These are phyloP conservation scores for Embidobia sp. DNA, from an alignment of 2,888 invertebrate species.

Conservation along the genomic window DNA sequence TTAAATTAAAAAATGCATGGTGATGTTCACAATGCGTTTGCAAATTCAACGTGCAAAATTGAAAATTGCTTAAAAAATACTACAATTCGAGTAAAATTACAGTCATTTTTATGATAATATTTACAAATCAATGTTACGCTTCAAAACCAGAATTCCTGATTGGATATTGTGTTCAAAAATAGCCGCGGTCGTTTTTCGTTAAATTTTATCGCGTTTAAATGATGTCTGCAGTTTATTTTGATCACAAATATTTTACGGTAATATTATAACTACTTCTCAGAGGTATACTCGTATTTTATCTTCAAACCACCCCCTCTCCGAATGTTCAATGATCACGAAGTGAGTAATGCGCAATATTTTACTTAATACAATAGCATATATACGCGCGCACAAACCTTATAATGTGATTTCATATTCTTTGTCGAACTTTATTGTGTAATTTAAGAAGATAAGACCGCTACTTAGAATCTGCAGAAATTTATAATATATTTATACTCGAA, in stretches of 20 bases:
- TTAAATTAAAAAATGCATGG: no score
- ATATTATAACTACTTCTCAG: conserved; percentile 42
- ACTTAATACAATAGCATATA: conserved; percentile 56
- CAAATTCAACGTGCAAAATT: no score
- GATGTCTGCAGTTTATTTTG: conserved; percentile 47
- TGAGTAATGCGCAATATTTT: conserved; percentile 55
- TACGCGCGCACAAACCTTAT: conserved; percentile 43
- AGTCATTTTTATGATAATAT: no score
- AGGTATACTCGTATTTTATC: conserved; percentile 49
- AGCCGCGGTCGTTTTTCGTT: conserved; percentile 17
- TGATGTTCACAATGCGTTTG: no score
- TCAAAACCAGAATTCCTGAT: conserved; percentile 26
- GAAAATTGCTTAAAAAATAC: no score
- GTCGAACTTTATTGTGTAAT: conserved; percentile 48
- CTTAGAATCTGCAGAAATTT: conserved; percentile 2
- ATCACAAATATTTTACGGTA: conserved; percentile 52
- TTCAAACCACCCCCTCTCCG: conserved; percentile 17
- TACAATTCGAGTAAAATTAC: no score
- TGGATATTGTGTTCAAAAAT: conserved; percentile 29
- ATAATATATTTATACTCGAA: conserved; percentile 20
- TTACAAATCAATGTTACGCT: conserved; percentile 4
- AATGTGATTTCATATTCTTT: conserved; percentile 46
- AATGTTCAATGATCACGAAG: conserved; percentile 46
- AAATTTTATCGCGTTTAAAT: conserved; percentile 35
- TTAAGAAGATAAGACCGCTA: conserved; percentile 40